Conservation (phyloP, 1,140 invertebrate species). For the Diachasma alloeum region DNA sequence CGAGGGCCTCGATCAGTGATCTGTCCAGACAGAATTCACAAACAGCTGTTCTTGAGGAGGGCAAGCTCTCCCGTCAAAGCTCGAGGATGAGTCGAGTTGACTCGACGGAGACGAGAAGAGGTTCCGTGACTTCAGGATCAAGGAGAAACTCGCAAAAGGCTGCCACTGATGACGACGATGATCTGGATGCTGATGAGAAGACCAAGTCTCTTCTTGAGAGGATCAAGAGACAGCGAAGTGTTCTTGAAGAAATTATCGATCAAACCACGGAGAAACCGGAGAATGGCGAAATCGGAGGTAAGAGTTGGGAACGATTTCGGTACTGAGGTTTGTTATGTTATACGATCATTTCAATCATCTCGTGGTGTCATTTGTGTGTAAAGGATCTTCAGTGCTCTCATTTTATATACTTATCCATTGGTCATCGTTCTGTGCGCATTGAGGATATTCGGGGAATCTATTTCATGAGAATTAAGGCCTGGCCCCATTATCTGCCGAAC, state of each 20-base stretch:
- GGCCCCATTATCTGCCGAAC: too few species aligned
- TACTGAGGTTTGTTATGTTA: too few species aligned
- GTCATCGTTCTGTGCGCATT: too few species aligned
- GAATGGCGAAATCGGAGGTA: conserved; percentile 55
- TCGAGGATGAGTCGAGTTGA: conserved; percentile 40
- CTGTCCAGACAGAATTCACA: conserved; percentile 43
- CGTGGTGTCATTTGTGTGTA: too few species aligned
- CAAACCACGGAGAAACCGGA: conserved; percentile 66
- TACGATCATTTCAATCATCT: too few species aligned
- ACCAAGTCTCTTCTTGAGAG: conserved; percentile 71
- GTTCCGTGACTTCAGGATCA: conserved; percentile 33
- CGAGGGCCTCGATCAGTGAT: conserved; percentile 35
- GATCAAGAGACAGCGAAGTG: conserved; percentile 73
- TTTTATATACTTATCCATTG: too few species aligned
- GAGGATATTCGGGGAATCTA: too few species aligned
- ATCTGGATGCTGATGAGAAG: conserved; percentile 68
- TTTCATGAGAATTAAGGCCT: too few species aligned
- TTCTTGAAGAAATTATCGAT: conserved; percentile 74
- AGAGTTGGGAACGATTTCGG: conserved; percentile 29
- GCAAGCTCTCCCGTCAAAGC: conserved; percentile 35
- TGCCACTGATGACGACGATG: conserved; percentile 38
- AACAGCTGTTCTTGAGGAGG: conserved; percentile 32
- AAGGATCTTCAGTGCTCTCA: too few species aligned
- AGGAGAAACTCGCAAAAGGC: conserved; percentile 44
- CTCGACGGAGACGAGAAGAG: conserved; percentile 34